Percentiles rank a stretch among this genome's conserved stretches.
Conservation (phyloP, 2,113 vertebrate genomes). For the Micronisus gabar region DNA sequence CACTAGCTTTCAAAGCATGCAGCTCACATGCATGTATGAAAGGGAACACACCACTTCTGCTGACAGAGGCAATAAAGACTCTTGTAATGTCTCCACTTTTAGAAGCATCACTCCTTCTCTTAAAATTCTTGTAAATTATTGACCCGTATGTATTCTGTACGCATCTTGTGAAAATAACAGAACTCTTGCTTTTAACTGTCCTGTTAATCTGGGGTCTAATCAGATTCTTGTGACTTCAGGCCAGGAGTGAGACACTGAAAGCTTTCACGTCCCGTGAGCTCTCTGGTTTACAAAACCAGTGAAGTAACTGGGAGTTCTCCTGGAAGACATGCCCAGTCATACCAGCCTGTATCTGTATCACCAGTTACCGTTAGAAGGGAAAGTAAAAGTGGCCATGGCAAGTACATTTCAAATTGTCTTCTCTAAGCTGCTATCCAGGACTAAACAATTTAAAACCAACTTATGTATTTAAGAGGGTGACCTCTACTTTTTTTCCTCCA, state of each 20-base stretch:
- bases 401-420: background rate
- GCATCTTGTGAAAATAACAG: background rate
- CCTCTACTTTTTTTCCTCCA: background rate
- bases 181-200: background rate
- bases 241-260: background rate
- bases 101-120: background rate
- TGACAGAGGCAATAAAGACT: background rate
- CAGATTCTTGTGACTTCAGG: background rate
- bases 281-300: background rate
- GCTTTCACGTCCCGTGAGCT: background rate
- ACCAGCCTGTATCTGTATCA: background rate
- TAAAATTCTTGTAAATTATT: background rate
- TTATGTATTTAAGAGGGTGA: background rate
- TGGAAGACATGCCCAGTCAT: accelerated
- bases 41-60: background rate
- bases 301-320: background rate
- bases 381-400: background rate
- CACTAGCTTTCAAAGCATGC: background rate
- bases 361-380: background rate
- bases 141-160: background rate
- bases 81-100: background rate
- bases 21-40: background rate
- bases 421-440: background rate
- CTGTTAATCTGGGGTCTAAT: background rate
- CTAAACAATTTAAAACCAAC: background rate